phyloP scores from a whole-genome alignment of 2,113 vertebrate genomes.

The Zingel zingel region DNA sequence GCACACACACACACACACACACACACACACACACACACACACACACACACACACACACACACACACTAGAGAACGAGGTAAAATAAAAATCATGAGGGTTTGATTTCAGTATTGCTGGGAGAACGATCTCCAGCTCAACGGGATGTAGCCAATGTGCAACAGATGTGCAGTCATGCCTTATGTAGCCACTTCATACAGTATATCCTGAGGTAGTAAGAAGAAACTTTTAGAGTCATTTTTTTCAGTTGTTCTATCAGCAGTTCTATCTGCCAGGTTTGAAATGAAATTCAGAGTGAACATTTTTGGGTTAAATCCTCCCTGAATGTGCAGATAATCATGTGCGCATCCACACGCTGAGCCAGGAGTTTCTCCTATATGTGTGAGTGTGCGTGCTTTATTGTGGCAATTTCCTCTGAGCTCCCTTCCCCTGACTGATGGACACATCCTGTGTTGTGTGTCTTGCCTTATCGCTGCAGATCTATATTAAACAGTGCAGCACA shows the following conservation, averaged over 20 bases:
- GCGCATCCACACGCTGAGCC: neutral
- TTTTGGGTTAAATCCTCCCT: neutral
- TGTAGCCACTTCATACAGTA: neutral
- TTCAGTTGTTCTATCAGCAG: neutral
- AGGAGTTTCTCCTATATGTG: constrained; percentile 17
- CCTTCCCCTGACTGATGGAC: constrained; percentile 73
- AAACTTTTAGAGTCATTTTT: constrained; percentile 24
- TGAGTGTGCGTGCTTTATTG: constrained; percentile 57
- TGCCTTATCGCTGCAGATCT: constrained; percentile 81
- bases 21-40: constrained; percentile 16
- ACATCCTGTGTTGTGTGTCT: constrained; percentile 74
- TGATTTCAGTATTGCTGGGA: neutral
- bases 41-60: neutral
- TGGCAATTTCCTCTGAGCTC: constrained; percentile 81
- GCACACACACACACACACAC: constrained; percentile 16
- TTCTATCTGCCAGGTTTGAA: constrained; percentile 5
- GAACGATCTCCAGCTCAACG: neutral
- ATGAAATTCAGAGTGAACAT: neutral
- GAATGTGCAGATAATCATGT: constrained; percentile 4
- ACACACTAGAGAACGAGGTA: neutral
- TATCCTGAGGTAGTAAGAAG: neutral
- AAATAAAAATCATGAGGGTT: neutral
- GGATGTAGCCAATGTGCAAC: neutral
- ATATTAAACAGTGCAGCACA: constrained; percentile 81
- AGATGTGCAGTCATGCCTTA: neutral